Evolutionary conservation across 2,797 vertebrate genomes (phyloP).

Genomic region (Nasua narica): DNA sequence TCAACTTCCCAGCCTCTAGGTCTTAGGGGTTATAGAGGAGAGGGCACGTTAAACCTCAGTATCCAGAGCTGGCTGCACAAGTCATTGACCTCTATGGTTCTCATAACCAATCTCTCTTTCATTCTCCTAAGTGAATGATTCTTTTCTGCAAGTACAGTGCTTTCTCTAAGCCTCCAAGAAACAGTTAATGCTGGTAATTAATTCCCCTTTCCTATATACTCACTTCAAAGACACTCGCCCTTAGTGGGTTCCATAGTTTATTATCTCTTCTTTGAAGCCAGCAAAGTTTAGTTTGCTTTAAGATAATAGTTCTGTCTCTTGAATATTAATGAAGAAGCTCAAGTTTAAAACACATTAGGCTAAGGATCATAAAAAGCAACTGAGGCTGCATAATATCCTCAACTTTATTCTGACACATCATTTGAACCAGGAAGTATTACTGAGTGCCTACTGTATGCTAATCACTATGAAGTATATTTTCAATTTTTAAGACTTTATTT

Average conservation of each 20-base stretch:
- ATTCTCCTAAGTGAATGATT: constrained; percentile 27
- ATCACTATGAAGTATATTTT: neutral
- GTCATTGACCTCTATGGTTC: neutral
- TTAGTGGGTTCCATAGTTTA: constrained; percentile 73
- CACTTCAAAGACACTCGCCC: constrained; percentile 72
- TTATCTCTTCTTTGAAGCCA: constrained; percentile 77
- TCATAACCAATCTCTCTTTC: constrained; percentile 16
- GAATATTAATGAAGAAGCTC: constrained; percentile 74
- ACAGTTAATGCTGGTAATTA: constrained; percentile 72
- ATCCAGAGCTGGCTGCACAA: neutral
- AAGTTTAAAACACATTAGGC: constrained; percentile 66
- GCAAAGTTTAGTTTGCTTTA: constrained; percentile 76
- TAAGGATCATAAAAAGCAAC: constrained; percentile 45
- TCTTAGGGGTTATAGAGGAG: neutral
- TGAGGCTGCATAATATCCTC: neutral
- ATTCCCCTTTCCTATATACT: constrained; percentile 52
- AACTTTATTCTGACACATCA: neutral
- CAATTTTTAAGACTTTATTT: neutral
- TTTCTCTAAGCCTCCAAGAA: constrained; percentile 62
- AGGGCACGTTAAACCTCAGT: neutral
- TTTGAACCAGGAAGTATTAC: neutral
- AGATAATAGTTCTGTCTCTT: constrained; percentile 70
- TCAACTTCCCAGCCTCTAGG: neutral
- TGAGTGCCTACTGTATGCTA: constrained; percentile 44
- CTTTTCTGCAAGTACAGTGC: constrained; percentile 6